Conservation (phyloP, 92 coral and sea anemone species). For the Porites rus region DNA sequence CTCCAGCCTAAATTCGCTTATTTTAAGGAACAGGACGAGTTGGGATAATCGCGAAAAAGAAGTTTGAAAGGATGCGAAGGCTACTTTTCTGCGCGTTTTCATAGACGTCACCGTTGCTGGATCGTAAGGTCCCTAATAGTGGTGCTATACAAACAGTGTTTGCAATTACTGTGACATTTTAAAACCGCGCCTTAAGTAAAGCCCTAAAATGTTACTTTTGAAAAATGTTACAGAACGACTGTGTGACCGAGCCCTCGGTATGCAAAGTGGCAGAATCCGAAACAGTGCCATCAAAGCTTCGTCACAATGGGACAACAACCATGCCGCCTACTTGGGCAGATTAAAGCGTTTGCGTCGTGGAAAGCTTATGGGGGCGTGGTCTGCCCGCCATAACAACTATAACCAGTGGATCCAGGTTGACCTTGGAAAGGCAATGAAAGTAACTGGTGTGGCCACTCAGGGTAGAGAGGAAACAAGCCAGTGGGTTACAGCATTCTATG, state of each 20-base stretch:
- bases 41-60: too few species aligned
- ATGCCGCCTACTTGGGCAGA: constrained; percentile 54
- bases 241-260: constrained; percentile 71
- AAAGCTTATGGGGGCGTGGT: constrained; percentile 62
- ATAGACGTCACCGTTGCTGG: too few species aligned
- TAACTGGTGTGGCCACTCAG: constrained; percentile 73
- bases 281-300: constrained; percentile 62
- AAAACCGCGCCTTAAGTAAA: too few species aligned
- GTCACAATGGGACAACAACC: constrained; percentile 52
- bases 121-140: too few species aligned
- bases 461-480: constrained; percentile 68
- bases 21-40: too few species aligned
- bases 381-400: constrained; percentile 58
- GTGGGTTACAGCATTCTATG: constrained; percentile 66
- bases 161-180: too few species aligned
- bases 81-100: too few species aligned
- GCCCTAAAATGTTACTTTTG: too few species aligned
- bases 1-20: too few species aligned
- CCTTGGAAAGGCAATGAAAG: constrained; percentile 55
- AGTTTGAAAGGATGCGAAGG: too few species aligned
- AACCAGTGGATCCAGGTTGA: constrained; percentile 72
- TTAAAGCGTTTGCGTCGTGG: constrained; percentile 50
- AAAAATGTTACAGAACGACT: constrained; percentile 40
- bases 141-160: too few species aligned
- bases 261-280: constrained; percentile 69